Percentiles rank a stretch among this genome's conserved stretches.
phyloP scores from a whole-genome alignment of 2,113 vertebrate species.

The Zosterops hypoxanthus region DNA sequence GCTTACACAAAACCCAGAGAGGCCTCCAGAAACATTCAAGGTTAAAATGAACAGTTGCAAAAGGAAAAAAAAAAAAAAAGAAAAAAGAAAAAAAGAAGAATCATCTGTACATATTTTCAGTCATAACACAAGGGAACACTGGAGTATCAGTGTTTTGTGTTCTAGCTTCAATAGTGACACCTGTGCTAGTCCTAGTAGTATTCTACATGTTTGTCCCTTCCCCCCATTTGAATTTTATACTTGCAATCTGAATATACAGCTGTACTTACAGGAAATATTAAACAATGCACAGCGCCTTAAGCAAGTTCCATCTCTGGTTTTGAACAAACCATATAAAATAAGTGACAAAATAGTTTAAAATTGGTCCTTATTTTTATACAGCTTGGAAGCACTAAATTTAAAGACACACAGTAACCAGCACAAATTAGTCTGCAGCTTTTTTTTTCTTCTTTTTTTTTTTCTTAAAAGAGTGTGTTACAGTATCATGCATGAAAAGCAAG shows the following conservation, averaged over 20 bases:
- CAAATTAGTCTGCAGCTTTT: not conserved
- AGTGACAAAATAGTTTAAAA: constrained; percentile 61
- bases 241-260: constrained; percentile 67
- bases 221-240: constrained; percentile 65
- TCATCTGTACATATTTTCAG: constrained; percentile 66
- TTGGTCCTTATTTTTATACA: constrained; percentile 74
- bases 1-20: constrained; percentile 62
- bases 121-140: constrained; percentile 45
- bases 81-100: not conserved
- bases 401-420: constrained; percentile 59
- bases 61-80: not conserved
- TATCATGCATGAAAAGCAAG: constrained; percentile 56
- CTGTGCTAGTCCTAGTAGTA: constrained; percentile 27
- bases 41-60: constrained; percentile 54
- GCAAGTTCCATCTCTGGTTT: constrained; percentile 49
- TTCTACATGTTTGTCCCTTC: constrained; percentile 24
- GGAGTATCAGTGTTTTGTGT: constrained; percentile 19
- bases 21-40: constrained; percentile 65
- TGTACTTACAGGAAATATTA: constrained; percentile 68
- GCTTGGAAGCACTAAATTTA: constrained; percentile 65
- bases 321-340: constrained; percentile 61
- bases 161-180: constrained; percentile 29
- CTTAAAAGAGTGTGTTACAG: not conserved
- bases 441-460: not conserved
- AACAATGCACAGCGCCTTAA: constrained; percentile 69